Evolutionary conservation across 2,797 vertebrate species (phyloP).

Genomic region (Microctenopoma lineatum): DNA sequence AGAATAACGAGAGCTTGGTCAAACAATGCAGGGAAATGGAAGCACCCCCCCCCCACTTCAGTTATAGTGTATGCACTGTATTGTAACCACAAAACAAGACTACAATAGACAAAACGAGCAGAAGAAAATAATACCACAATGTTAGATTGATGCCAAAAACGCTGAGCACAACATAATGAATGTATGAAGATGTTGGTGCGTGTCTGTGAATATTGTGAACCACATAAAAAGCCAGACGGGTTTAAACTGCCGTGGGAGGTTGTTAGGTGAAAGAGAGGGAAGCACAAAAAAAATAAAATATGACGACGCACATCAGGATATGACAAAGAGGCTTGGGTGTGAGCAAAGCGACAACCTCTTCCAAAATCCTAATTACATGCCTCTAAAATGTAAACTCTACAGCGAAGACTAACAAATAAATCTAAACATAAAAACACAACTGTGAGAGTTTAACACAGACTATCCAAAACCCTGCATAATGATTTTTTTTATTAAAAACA

Average conservation of each 20-base stretch:
- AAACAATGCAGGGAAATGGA: constrained; percentile 72
- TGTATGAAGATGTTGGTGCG: constrained; percentile 45
- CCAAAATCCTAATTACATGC: neutral
- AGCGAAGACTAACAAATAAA: neutral
- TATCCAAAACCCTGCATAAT: neutral
- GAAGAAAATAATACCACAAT: constrained; percentile 39
- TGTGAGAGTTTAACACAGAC: neutral
- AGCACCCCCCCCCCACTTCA: constrained; percentile 52
- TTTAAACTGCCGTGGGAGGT: constrained; percentile 47
- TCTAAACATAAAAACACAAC: neutral
- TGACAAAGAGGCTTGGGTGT: constrained; percentile 22
- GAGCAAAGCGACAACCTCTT: constrained; percentile 1
- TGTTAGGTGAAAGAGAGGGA: constrained; percentile 30
- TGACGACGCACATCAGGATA: constrained; percentile 34
- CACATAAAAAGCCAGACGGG: constrained; percentile 6
- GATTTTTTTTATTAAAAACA: too few species aligned
- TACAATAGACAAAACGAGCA: constrained; percentile 53
- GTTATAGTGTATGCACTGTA: constrained; percentile 59
- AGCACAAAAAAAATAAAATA: constrained; percentile 11
- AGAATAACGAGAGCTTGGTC: constrained; percentile 66
- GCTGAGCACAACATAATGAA: constrained; percentile 62
- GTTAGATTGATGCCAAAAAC: constrained; percentile 46
- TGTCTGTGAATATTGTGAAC: constrained; percentile 40
- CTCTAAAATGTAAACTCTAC: neutral
- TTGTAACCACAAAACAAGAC: constrained; percentile 72